These are phyloP conservation scores for Catharus minimus DNA, from an alignment of 2,113 vertebrate species.

Conservation along the genomic window DNA sequence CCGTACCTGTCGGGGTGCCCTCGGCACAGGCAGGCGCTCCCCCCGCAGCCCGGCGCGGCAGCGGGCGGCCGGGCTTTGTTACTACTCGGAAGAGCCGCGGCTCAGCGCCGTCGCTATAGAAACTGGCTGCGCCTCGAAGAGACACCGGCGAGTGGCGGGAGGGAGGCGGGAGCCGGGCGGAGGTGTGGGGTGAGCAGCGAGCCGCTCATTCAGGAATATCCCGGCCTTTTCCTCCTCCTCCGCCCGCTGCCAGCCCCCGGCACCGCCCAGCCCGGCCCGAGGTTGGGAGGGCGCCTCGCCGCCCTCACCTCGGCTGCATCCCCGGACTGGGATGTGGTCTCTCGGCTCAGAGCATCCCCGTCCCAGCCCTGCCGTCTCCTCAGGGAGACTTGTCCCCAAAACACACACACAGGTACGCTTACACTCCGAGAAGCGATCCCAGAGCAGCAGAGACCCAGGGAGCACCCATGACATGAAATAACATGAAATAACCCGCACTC, in stretches of 20 bases:
- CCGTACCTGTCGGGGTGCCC: slow-evolving; percentile 22
- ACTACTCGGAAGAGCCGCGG: slow-evolving; percentile 48
- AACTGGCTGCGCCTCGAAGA: slow-evolving; percentile 55
- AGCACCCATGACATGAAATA: not conserved
- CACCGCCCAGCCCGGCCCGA: slow-evolving; percentile 1
- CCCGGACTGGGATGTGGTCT: rapidly evolving
- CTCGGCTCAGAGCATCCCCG: not conserved
- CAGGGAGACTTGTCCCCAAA: not conserved
- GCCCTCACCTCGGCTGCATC: not conserved
- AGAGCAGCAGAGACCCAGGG: too few relatives aligned
- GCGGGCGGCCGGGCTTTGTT: slow-evolving; percentile 52
- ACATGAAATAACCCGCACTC: not conserved
- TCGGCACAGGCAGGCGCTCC: not conserved
- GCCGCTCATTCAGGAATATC: slow-evolving; percentile 52
- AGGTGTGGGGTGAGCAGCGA: not conserved
- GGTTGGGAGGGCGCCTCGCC: not conserved
- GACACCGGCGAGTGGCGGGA: slow-evolving; percentile 21
- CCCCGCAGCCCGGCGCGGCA: not conserved
- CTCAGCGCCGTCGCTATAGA: slow-evolving; percentile 66
- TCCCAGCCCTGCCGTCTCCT: not conserved
- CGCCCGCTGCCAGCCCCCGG: not conserved
- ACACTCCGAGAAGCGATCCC: not conserved
- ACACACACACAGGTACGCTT: not conserved
- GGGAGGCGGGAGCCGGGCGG: slow-evolving; percentile 12
- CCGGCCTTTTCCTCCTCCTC: not conserved